phyloP scores from a whole-genome alignment of 2,113 vertebrate species.

The Sturnira hondurensis region DNA sequence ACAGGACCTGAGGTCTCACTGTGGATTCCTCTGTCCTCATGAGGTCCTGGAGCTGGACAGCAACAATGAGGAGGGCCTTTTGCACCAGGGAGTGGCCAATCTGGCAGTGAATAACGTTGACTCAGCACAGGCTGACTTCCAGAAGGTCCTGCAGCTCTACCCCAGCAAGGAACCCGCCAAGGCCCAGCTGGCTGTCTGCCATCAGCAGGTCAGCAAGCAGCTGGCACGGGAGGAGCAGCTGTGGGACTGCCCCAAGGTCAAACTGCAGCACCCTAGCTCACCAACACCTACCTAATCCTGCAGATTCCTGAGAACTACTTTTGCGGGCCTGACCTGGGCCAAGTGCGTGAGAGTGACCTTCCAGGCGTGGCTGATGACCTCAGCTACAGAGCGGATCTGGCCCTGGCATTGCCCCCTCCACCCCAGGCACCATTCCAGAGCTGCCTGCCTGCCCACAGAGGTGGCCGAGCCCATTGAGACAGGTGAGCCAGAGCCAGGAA shows the following conservation, averaged over 20 bases:
- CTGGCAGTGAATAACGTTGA: conserved; percentile 94
- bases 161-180: too few species aligned
- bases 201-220: too few species aligned
- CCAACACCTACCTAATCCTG: too few species aligned
- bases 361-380: too few species aligned
- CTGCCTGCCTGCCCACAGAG: conserved; percentile 87
- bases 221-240: too few species aligned
- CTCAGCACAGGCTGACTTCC: conserved; percentile 80
- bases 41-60: conserved; percentile 89
- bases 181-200: too few species aligned
- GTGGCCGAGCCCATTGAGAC: conserved; percentile 36
- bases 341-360: too few species aligned
- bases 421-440: conserved; percentile 88
- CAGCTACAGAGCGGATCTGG: conserved; percentile 93
- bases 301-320: too few species aligned
- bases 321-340: too few species aligned
- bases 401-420: conserved; percentile 93
- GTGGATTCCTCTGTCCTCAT: not conserved
- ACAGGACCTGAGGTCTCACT: not conserved
- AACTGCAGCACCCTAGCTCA: too few species aligned
- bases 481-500: conserved; percentile 59
- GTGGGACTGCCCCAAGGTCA: too few species aligned
- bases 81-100: conserved; percentile 91
- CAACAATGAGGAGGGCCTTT: conserved; percentile 95
- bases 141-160: too few species aligned